phyloP scores from a whole-genome alignment of 2,113 vertebrate species.

The Alaudala cheleensis region DNA sequence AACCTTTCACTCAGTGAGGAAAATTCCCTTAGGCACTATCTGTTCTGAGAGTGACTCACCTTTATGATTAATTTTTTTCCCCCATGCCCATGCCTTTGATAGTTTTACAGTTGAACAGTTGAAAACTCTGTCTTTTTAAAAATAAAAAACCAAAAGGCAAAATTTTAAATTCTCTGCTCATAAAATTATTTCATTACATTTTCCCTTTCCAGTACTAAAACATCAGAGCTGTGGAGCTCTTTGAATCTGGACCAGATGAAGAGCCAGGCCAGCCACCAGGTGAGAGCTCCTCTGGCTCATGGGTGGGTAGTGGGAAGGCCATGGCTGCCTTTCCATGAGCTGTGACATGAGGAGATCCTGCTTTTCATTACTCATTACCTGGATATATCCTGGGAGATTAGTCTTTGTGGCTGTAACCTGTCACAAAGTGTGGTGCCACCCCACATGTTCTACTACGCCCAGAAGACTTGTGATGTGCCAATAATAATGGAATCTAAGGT shows the following conservation, averaged over 20 bases:
- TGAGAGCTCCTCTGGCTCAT: slow-evolving; percentile 55
- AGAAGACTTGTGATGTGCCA: neutral
- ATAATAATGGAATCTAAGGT: neutral
- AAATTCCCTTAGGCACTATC: slow-evolving; percentile 30
- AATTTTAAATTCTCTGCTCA: neutral
- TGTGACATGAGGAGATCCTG: slow-evolving; percentile 66
- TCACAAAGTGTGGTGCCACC: slow-evolving; percentile 41
- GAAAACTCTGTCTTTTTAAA: neutral
- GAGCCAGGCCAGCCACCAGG: slow-evolving; percentile 60
- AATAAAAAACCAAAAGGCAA: neutral
- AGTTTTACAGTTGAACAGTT: neutral
- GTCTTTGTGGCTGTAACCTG: slow-evolving; percentile 19
- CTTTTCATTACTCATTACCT: slow-evolving; percentile 77
- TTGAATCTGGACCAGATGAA: slow-evolving; percentile 64
- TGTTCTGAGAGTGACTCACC: slow-evolving; percentile 26
- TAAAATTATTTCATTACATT: slow-evolving; percentile 34
- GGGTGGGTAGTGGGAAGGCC: slow-evolving; percentile 67
- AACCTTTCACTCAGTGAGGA: slow-evolving; percentile 23
- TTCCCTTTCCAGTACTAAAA: slow-evolving; percentile 22
- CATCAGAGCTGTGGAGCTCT: slow-evolving; percentile 48
- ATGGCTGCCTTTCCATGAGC: slow-evolving; percentile 37
- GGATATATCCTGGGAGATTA: slow-evolving; percentile 57
- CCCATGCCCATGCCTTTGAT: neutral
- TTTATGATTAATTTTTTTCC: neutral
- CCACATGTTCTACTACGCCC: neutral